Evolutionary conservation across 2,113 vertebrate genomes (phyloP), one percentile per base, ranked within the genome.

Genomic region (Craseonycteris thonglongyai): DNA sequence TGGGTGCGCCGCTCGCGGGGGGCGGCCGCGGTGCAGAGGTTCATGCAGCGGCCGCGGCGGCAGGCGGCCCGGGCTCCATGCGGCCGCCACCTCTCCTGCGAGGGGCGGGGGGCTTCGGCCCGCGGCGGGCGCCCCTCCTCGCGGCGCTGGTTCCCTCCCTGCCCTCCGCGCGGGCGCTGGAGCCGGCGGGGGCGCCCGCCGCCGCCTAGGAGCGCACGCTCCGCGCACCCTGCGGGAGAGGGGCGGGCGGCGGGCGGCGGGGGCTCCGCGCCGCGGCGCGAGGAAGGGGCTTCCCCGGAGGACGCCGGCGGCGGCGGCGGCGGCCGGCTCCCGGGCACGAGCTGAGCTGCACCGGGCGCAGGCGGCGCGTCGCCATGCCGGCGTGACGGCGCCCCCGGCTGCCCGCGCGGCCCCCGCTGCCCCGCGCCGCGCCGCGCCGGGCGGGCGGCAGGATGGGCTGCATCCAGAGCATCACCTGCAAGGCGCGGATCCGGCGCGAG

Each of bases 381-480:
- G 96, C 95, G 95, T 97, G 93, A 97, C 95, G 95, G 95, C 90
- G 90, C 96, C 95, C 96, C 95, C 95, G 95, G 95, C 91, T 89
- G 91, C 96, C 96, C 95, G 94, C 95, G 88, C 90, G 83, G 95
- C 76, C 88, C 96, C 90, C 92, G 91, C 93, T 88, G 95, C 93
- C 95, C 96, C 96, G 72, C 95, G 92, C 97, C 90, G 80, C 83
- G 88, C 89, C 90, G 94, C 96, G 88, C 93, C 95, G 97, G 96
- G 95, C 91, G 86, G 95, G 96, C 66, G 65, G 96, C 96, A 97
- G 98, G 98, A 99, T 99, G 99, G 99, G 99, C 96, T 99, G 99
- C 98, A 98, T 99, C 96, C 99, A 99, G 97, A 99, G 99, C 98
- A 98, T 99, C 97, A 98, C 99, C 98, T 99, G 99, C 96, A 99